Conservation (phyloP, 2,888 invertebrate species). For the Aleiodes alternator region DNA sequence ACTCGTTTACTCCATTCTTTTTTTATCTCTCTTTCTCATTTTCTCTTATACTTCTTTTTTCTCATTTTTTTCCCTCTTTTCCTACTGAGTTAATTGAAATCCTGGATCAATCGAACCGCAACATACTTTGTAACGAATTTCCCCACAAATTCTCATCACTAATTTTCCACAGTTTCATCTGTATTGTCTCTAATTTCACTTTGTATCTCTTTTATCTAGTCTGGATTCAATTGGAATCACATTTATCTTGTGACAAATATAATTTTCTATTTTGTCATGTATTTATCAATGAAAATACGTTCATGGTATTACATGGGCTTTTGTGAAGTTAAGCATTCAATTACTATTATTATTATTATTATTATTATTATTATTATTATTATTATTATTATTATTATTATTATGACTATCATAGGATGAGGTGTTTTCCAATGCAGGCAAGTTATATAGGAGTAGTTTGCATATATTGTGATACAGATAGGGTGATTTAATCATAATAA, state of each 20-base stretch:
- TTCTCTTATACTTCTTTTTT: background rate
- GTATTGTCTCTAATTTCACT: background rate
- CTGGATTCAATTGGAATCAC: background rate
- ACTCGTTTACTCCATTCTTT: background rate
- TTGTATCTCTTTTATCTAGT: no score
- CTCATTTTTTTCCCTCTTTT: background rate
- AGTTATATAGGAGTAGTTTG: background rate
- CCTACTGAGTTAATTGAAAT: slow-evolving; percentile 33
- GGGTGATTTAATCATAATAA: slow-evolving; percentile 30
- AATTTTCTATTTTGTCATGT: background rate
- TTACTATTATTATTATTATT: slow-evolving; percentile 8
- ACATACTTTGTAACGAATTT: slow-evolving; percentile 21
- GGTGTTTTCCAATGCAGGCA: background rate
- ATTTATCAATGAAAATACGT: slow-evolving; percentile 23
- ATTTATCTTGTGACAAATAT: background rate
- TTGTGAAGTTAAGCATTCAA: slow-evolving; percentile 20
- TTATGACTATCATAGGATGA: slow-evolving; percentile 17
- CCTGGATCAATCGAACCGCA: slow-evolving; percentile 32
- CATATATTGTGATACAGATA: background rate
- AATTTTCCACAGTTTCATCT: slow-evolving; percentile 14
- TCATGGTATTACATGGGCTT: background rate
- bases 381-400: background rate
- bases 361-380: background rate
- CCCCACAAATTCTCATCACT: background rate
- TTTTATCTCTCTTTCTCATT: background rate